Evolutionary conservation across 2,113 vertebrate species (phyloP), one percentile per base, ranked within the genome.

Genomic region (Corythornis vintsioides): DNA sequence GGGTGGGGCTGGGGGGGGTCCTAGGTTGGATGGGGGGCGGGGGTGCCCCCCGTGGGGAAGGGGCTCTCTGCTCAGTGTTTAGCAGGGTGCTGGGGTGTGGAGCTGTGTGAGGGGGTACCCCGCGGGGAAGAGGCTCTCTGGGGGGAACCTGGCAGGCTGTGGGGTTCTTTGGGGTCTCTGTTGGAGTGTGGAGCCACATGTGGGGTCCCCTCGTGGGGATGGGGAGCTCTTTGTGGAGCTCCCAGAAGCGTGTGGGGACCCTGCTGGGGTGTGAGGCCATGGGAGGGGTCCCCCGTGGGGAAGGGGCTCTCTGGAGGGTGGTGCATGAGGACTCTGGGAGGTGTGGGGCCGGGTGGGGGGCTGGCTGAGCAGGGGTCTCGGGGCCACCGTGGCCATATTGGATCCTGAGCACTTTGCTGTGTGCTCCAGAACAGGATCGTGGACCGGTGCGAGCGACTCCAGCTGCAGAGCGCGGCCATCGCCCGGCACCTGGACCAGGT

Each of bases 391-490:
- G 2, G 5, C n/a, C 35, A 40, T 2, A 0, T 17, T 4, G 29
- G 3, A 45, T 16, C 42, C 77, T 3, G 19, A 28, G 9, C 2
- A 1, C 40, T 25, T 22, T 2, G 42, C 70, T 89, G 38, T 22
- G 15, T 18, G 10, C 79, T 96, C 77, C 96, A 98, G 98, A 99
- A 99, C 97, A 97, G 98, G 92, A 97, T 99, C 29, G 99, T 99
- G 96, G 99, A 99, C 67, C 97, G 97, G 69, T 99, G 99, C 76
- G 99, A 99, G 95, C 98, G 97, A 96, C 98, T 99, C 85, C 99
- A 99, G 98, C 97, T 99, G 94, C 98, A 99, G 96, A 98, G 98
- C 7, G 95, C 97, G 10, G 97, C 98, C 89, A 98, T 99, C 15
- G 95, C 98, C 92, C 98, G 95, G 77, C 99, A 99, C 53, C 70